These are phyloP conservation scores for Aelia acuminata DNA, from an alignment of 2,888 invertebrate species.

Conservation along the genomic window DNA sequence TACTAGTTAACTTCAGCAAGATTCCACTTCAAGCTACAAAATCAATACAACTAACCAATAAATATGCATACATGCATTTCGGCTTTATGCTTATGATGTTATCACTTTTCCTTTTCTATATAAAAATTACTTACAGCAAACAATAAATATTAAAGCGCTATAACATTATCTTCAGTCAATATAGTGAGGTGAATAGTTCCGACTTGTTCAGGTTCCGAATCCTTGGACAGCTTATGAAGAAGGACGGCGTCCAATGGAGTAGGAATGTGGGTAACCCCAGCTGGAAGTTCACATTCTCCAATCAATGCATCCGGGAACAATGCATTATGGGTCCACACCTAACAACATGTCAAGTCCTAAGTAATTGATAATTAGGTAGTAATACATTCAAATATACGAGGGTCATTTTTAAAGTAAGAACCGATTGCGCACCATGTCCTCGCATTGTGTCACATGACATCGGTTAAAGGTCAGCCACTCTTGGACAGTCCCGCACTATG, in stretches of 20 bases:
- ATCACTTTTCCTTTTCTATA: neutral
- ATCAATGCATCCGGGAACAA: conserved; percentile 66
- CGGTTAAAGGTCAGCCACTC: no score
- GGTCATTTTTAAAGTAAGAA: no score
- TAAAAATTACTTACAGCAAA: neutral
- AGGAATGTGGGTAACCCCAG: conserved; percentile 66
- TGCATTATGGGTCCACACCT: conserved; percentile 67
- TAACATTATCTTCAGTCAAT: conserved; percentile 67
- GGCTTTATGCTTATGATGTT: neutral
- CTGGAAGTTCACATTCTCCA: conserved; percentile 67
- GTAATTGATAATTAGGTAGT: no score
- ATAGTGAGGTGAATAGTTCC: conserved; percentile 66
- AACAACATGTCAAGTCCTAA: no score
- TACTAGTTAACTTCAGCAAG: no score
- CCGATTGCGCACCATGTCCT: no score
- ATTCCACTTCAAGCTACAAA: no score
- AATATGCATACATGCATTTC: neutral
- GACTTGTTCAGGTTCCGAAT: conserved; percentile 60
- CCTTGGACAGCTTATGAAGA: conserved; percentile 60
- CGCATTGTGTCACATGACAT: no score
- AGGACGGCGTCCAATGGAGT: conserved; percentile 66
- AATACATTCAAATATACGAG: no score
- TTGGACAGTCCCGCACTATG: no score
- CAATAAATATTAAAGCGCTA: conserved; percentile 63
- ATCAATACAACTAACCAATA: no score